Conservation (phyloP, 2,113 vertebrate genomes). For the Calidris pugnax region DNA sequence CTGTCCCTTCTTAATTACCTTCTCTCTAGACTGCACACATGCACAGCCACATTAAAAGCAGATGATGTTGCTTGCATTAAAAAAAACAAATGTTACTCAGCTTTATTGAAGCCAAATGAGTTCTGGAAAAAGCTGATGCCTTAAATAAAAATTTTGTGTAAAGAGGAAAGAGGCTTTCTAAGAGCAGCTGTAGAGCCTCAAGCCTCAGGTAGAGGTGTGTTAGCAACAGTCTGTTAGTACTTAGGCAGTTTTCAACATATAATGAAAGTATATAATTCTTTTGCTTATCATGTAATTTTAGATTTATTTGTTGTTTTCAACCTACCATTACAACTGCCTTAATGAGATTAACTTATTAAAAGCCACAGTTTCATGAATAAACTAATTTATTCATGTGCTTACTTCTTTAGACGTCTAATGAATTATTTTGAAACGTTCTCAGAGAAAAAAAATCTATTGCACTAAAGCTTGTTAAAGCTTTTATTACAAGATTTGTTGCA, state of each 20-base stretch:
- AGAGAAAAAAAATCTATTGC: background rate
- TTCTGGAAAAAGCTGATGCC: background rate
- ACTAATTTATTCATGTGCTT: background rate
- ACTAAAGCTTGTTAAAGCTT: background rate
- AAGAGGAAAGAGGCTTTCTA: background rate
- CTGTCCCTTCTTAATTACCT: background rate
- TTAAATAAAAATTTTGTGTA: background rate
- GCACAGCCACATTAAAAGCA: background rate
- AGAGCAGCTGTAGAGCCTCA: background rate
- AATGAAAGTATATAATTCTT: background rate
- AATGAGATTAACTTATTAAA: background rate
- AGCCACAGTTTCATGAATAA: background rate
- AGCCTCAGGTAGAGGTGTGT: background rate
- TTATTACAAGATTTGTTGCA: background rate
- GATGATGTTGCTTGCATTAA: background rate
- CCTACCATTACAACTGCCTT: background rate
- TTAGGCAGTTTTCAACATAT: background rate
- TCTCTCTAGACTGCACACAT: background rate
- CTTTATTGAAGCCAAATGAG: background rate
- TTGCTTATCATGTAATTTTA: background rate
- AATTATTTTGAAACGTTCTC: background rate
- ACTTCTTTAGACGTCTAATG: background rate
- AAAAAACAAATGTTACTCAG: background rate
- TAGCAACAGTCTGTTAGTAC: background rate
- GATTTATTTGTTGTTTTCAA: background rate